phyloP scores from a whole-genome alignment of 2,113 vertebrate species.

The Semnopithecus entellus region DNA sequence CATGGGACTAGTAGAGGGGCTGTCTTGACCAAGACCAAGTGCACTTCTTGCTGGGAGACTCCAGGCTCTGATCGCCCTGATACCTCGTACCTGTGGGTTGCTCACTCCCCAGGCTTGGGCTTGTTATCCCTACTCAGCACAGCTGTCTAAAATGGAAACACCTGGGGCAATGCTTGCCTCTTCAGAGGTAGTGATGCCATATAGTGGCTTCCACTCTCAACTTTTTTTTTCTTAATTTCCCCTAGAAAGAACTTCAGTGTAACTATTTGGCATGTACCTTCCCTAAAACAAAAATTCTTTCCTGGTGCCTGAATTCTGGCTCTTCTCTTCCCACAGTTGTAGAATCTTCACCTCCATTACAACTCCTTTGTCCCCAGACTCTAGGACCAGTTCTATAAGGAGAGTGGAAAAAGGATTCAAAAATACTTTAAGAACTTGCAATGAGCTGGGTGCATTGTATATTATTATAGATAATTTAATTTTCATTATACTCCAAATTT shows the following conservation, averaged over 20 bases:
- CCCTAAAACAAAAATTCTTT: not conserved
- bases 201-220: not conserved
- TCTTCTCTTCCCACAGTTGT: not conserved
- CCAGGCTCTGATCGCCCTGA: not conserved
- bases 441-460: not conserved
- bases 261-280: not conserved
- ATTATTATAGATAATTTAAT: constrained; percentile 6
- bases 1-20: not conserved
- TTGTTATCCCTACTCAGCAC: not conserved
- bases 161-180: not conserved
- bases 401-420: not conserved
- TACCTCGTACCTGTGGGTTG: not conserved
- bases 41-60: not conserved
- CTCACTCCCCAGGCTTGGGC: not conserved
- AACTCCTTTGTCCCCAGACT: not conserved
- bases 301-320: not conserved
- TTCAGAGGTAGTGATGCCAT: not conserved
- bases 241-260: not conserved
- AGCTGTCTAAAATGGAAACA: not conserved
- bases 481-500: not conserved
- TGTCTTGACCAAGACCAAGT: not conserved
- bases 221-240: constrained; percentile 21
- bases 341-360: not conserved
- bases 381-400: not conserved
- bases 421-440: not conserved